phyloP scores from a whole-genome alignment of 2,113 vertebrate species.

The Aix galericulata region DNA sequence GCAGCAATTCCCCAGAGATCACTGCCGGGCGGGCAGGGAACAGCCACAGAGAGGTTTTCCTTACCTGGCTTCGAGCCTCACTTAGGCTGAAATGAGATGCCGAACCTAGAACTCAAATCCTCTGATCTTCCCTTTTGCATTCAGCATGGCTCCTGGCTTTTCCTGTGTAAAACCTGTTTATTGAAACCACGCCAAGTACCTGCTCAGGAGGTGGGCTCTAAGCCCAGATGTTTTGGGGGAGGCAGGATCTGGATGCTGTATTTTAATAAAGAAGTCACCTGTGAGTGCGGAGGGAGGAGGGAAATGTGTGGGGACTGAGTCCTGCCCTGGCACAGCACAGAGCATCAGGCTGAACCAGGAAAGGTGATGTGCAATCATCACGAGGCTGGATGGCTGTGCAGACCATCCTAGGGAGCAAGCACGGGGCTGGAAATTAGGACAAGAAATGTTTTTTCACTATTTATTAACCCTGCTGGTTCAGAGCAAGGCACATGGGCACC shows the following conservation, averaged over 20 bases:
- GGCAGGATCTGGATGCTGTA: background rate
- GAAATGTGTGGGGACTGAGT: background rate
- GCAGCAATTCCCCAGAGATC: background rate
- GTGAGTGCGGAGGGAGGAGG: background rate
- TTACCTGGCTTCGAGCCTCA: background rate
- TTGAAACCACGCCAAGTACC: background rate
- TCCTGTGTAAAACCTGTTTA: background rate
- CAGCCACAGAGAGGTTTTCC: background rate
- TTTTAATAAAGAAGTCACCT: background rate
- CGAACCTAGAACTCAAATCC: conserved; percentile 8
- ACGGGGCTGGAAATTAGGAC: background rate
- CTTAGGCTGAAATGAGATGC: background rate
- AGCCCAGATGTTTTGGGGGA: background rate
- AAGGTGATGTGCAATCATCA: background rate
- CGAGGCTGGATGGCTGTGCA: background rate
- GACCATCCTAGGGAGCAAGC: too few relatives aligned
- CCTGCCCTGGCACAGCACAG: background rate
- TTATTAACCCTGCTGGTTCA: background rate
- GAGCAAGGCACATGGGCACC: too few relatives aligned
- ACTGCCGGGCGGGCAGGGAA: fast-evolving
- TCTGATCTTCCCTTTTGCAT: background rate
- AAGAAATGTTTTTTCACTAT: background rate
- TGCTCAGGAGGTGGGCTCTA: background rate
- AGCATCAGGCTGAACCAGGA: background rate
- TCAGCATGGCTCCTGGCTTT: background rate